Conservation (phyloP, 2,888 invertebrate species). For the Rhyacophila evoluta region DNA sequence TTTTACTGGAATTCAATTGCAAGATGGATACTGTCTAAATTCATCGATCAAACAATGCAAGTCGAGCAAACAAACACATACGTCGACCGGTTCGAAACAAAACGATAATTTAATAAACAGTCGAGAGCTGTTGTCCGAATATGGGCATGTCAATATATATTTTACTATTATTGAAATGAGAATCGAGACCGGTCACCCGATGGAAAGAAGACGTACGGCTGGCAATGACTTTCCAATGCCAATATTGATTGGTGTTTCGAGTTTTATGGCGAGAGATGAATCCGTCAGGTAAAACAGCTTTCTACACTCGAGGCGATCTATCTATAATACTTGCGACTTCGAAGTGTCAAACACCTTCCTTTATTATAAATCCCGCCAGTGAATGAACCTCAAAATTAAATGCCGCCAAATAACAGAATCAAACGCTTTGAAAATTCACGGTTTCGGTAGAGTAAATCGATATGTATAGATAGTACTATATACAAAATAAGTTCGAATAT, state of each 20-base stretch:
- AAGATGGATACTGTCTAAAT: too few relatives aligned
- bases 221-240: slow-evolving; percentile 24
- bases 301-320: slow-evolving; percentile 43
- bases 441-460: too few relatives aligned
- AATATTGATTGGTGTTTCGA: slow-evolving; percentile 8
- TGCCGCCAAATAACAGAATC: too few relatives aligned
- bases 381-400: too few relatives aligned
- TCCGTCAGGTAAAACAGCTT: slow-evolving; percentile 46
- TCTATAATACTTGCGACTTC: neutral
- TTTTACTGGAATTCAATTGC: too few relatives aligned
- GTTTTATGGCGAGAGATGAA: slow-evolving; percentile 33
- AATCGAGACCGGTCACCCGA: neutral
- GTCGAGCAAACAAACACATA: too few relatives aligned
- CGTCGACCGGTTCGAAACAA: neutral
- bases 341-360: neutral
- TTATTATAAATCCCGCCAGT: too few relatives aligned
- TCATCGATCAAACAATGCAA: too few relatives aligned
- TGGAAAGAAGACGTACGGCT: slow-evolving; percentile 8
- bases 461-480: too few relatives aligned
- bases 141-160: slow-evolving; percentile 5
- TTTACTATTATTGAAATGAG: neutral
- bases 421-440: too few relatives aligned
- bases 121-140: neutral
- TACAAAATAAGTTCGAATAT: too few relatives aligned
- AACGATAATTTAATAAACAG: neutral